Percentiles rank a stretch among this genome's conserved stretches.
Evolutionary conservation across 1,140 invertebrate species (phyloP).

Genomic region (Drosophila quadrilineata): DNA sequence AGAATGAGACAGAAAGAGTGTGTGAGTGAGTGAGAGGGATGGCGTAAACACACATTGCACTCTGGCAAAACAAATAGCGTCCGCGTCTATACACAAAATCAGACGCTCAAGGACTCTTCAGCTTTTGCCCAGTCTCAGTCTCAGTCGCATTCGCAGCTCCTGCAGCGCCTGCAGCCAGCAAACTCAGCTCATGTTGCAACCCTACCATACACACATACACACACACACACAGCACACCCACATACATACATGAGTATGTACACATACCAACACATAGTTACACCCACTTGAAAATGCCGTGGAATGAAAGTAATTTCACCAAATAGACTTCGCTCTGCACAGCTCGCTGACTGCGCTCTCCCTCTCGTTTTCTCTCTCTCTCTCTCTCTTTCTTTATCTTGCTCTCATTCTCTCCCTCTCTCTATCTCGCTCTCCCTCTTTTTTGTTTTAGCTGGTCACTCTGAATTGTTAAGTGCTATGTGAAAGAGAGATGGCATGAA

Average conservation of each 20-base stretch:
- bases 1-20: neutral
- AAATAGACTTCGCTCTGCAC: slow-evolving; percentile 62
- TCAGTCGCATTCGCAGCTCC: neutral
- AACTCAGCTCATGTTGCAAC: too few relatives aligned
- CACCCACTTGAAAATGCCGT: slow-evolving; percentile 59
- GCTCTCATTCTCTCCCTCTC: neutral
- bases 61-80: slow-evolving; percentile 70
- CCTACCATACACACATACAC: neutral
- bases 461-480: too few relatives aligned
- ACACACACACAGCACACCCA: neutral
- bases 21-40: neutral
- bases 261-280: slow-evolving; percentile 11
- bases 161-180: neutral
- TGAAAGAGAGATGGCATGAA: too few relatives aligned
- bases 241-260: too few relatives aligned
- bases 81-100: slow-evolving; percentile 78
- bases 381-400: neutral
- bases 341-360: slow-evolving; percentile 30
- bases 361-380: neutral
- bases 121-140: slow-evolving; percentile 19
- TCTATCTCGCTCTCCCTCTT: neutral
- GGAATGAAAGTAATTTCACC: slow-evolving; percentile 77
- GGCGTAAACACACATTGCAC: slow-evolving; percentile 9
- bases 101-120: slow-evolving; percentile 77
- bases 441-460: too few relatives aligned